These are phyloP conservation scores for Nibea coibor DNA, from an alignment of 2,113 vertebrate genomes.

Conservation along the genomic window DNA sequence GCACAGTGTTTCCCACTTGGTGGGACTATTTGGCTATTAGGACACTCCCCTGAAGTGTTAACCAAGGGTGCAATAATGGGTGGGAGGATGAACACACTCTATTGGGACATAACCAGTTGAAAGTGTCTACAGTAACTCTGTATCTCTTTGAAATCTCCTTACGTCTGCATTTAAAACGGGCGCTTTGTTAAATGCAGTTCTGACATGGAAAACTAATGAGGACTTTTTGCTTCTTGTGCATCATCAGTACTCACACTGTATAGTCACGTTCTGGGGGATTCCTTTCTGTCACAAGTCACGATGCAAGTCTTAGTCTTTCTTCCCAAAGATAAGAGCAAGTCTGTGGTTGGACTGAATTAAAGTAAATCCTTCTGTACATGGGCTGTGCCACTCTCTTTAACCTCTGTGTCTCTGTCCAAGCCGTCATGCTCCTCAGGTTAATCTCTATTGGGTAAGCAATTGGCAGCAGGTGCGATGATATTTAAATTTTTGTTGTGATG, in stretches of 20 bases:
- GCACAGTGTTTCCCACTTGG: not conserved
- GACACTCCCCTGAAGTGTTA: not conserved
- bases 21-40: not conserved
- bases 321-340: not conserved
- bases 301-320: not conserved
- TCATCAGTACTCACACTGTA: not conserved
- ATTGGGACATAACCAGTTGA: not conserved
- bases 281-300: not conserved
- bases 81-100: not conserved
- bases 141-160: not conserved
- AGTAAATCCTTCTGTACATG: slow-evolving; percentile 24
- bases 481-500: not conserved
- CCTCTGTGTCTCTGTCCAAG: slow-evolving; percentile 15
- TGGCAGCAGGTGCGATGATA: not conserved
- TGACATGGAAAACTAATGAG: not conserved
- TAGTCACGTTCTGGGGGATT: not conserved
- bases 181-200: not conserved
- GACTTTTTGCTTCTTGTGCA: not conserved
- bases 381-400: slow-evolving; percentile 36
- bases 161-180: not conserved
- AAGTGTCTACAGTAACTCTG: not conserved
- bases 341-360: slow-evolving; percentile 25
- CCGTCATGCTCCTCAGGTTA: slow-evolving; percentile 39
- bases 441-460: slow-evolving; percentile 57
- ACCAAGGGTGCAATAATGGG: not conserved